Percentiles rank a stretch among this genome's conserved stretches.
phyloP scores from a whole-genome alignment of 2,888 invertebrate species.

The Gnatocerus cornutus region DNA sequence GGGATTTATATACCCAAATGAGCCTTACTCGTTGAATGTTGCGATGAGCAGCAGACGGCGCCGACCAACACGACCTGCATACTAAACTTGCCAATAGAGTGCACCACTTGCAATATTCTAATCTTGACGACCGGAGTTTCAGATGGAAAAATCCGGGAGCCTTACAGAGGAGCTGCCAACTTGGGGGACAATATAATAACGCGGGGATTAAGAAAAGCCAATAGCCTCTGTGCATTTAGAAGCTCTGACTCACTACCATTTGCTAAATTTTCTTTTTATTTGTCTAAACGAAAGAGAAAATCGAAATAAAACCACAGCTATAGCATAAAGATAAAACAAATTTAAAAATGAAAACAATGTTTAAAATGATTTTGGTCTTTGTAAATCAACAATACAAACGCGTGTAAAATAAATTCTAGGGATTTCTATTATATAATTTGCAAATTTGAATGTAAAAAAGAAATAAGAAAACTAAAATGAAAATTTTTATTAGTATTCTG shows the following conservation, averaged over 20 bases:
- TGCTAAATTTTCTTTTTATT: too few relatives aligned
- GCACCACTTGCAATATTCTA: slow-evolving; percentile 58
- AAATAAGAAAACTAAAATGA: too few relatives aligned
- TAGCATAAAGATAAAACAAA: too few relatives aligned
- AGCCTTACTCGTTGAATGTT: slow-evolving; percentile 57
- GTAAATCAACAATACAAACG: too few relatives aligned
- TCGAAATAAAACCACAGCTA: too few relatives aligned
- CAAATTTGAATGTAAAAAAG: too few relatives aligned
- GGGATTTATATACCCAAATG: slow-evolving; percentile 56
- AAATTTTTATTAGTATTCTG: too few relatives aligned
- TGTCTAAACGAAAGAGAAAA: too few relatives aligned
- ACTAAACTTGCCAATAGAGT: slow-evolving; percentile 60
- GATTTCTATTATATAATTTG: too few relatives aligned
- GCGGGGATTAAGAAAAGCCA: slow-evolving; percentile 36
- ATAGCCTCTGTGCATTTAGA: slow-evolving; percentile 6
- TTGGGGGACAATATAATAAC: slow-evolving; percentile 35
- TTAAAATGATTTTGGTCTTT: too few relatives aligned
- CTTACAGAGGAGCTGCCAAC: slow-evolving; percentile 22
- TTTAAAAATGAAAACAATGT: too few relatives aligned
- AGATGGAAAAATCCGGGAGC: slow-evolving; percentile 53
- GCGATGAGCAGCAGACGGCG: slow-evolving; percentile 68
- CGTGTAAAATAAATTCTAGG: too few relatives aligned
- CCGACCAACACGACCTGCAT: slow-evolving; percentile 63
- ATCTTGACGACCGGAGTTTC: slow-evolving; percentile 51
- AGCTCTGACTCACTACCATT: background rate